These are phyloP conservation scores for Xenopus petersii DNA, from an alignment of 2,797 vertebrate species.

Conservation along the genomic window DNA sequence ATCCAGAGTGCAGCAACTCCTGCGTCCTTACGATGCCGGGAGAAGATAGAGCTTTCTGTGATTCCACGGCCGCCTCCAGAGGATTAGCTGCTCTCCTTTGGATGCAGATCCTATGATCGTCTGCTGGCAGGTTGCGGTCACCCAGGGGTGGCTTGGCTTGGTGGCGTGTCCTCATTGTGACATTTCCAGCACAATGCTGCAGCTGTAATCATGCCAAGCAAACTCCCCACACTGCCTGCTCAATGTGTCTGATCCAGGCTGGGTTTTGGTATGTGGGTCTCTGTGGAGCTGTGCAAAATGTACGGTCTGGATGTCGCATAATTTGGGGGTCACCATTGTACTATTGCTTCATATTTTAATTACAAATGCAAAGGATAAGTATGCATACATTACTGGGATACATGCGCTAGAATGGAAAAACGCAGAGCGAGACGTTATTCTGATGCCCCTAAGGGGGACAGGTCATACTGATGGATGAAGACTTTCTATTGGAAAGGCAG, in stretches of 20 bases:
- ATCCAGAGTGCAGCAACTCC: conserved; percentile 25
- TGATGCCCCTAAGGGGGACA: no score
- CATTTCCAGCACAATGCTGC: conserved; percentile 31
- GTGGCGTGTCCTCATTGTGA: conserved; percentile 38
- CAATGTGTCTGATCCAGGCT: conserved; percentile 16
- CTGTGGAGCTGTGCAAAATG: conserved; percentile 37
- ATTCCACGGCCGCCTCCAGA: conserved; percentile 8
- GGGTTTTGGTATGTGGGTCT: conserved; percentile 19
- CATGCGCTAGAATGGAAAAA: not conserved
- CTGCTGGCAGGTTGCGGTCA: conserved; percentile 31
- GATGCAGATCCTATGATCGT: conserved; percentile 14
- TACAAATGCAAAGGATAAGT: not conserved
- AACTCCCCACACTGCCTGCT: conserved; percentile 32
- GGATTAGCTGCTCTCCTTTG: conserved; percentile 23
- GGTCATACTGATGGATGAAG: no score
- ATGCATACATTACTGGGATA: not conserved
- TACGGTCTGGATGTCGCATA: conserved; percentile 7
- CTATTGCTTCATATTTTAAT: not conserved
- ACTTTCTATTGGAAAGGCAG: no score
- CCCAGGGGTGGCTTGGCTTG: conserved; percentile 38
- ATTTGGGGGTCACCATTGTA: no score
- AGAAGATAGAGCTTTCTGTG: conserved; percentile 14
- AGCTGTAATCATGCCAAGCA: conserved; percentile 37
- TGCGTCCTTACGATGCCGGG: conserved; percentile 14
- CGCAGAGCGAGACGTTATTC: no score